Evolutionary conservation across 92 coral and sea anemone species (phyloP).

Genomic region (Plumapathes pennacea): DNA sequence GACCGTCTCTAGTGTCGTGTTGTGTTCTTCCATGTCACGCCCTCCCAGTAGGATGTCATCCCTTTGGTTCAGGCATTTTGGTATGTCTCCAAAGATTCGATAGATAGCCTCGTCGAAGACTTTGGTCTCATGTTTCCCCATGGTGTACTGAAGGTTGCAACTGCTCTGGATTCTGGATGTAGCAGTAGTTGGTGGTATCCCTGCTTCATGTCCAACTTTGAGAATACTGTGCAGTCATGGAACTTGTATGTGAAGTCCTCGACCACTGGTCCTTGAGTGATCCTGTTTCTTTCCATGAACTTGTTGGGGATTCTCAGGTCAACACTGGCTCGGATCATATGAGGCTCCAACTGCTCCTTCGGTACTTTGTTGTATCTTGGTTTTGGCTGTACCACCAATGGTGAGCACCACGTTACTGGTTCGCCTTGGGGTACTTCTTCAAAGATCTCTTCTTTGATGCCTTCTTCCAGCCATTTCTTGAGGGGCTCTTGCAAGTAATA

Average conservation of each 20-base stretch:
- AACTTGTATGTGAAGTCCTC: conserved; percentile 58
- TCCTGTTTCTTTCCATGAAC: conserved; percentile 55
- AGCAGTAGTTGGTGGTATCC: conserved; percentile 61
- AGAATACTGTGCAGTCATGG: conserved; percentile 39
- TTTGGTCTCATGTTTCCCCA: conserved; percentile 70
- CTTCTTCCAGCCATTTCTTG: conserved; percentile 38
- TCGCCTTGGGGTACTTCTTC: conserved; percentile 55
- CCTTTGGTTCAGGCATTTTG: conserved; percentile 49
- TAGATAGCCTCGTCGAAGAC: conserved; percentile 64
- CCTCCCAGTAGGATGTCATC: conserved; percentile 56
- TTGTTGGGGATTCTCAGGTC: conserved; percentile 58
- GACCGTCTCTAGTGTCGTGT: conserved; percentile 30
- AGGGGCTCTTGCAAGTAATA: conserved; percentile 45
- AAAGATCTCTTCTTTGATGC: conserved; percentile 44
- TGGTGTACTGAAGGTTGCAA: conserved; percentile 65
- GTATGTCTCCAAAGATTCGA: conserved; percentile 55
- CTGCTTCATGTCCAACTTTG: conserved; percentile 56
- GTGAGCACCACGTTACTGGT: conserved; percentile 59
- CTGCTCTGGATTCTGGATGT: conserved; percentile 57
- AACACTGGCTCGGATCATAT: conserved; percentile 52
- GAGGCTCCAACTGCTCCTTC: conserved; percentile 30
- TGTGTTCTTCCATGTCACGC: conserved; percentile 32
- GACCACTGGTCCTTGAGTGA: conserved; percentile 46
- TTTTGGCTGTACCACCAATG: conserved; percentile 59
- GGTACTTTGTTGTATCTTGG: conserved; percentile 36